Evolutionary conservation across 2,113 vertebrate species (phyloP), one percentile per base, ranked within the genome.

Genomic region (Rhynchomys soricoides): DNA sequence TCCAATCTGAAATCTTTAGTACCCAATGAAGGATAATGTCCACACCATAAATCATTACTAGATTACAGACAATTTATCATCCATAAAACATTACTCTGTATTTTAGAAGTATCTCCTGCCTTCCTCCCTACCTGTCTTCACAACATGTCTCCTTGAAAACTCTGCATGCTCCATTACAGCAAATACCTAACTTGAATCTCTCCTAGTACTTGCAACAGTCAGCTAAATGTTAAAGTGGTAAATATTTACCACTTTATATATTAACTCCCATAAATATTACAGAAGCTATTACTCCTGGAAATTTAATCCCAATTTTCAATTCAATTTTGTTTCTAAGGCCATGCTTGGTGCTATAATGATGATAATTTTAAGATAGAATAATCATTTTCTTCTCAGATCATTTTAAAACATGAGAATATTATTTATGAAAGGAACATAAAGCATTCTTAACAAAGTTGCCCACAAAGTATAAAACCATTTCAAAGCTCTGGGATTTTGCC

Each of bases 1-100:
- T 94, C 90, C 89, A 68, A 88, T 91, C 24, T 87, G 77, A 96
- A 97, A 91, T 93, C 26, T 93, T 96, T 79, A 93, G 13, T 71
- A 15, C 59, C 22, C 21, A 77, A 15, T 87, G 50, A 93, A 94
- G 8, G 10, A 75, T 71, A 29, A 74, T 55, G 3, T 57, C 82
- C 95, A 29, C 48, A 45, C 2, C 19, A 64, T 9, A 55, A 40
- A 73, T 17, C 31, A 59, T 0, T 85, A 57, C 86, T 83, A 93
- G 45, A 90, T 87, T 88, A 40, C 40, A 88, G 64, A 83, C 50
- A 90, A 6, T 52, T 86, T 78, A 90, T 66, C 24, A 78, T 88
- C 68, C 88, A 34, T 66, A 77, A 68, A 43, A 8, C 29, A 66
- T 81, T 40, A 37, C 13, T 75, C 71, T 75, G 29, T 59, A 66